Evolutionary conservation across 2,888 invertebrate genomes (phyloP).

Genomic region (Acanthopleura granulata): DNA sequence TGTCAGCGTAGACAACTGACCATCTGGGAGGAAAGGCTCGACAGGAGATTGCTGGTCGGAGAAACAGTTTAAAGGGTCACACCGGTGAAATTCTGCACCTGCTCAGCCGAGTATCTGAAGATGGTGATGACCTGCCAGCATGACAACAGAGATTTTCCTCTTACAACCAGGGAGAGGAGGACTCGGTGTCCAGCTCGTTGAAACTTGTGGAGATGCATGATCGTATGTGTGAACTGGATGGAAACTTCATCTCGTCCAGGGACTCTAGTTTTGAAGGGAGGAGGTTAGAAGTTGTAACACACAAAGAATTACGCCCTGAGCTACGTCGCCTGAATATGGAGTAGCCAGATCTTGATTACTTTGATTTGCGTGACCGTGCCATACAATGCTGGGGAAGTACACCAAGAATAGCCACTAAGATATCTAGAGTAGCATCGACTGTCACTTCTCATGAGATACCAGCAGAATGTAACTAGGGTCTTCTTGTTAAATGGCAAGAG

Average conservation of each 20-base stretch:
- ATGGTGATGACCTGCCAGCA: too few species aligned
- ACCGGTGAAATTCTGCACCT: too few species aligned
- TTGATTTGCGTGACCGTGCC: conserved; percentile 21
- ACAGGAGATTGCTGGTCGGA: neutral
- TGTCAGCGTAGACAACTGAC: too few species aligned
- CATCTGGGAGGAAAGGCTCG: neutral
- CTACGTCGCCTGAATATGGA: conserved; percentile 20
- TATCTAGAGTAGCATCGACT: too few species aligned
- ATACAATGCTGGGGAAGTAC: conserved; percentile 18
- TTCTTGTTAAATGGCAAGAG: too few species aligned
- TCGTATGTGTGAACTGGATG: conserved; percentile 17
- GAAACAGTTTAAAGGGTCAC: neutral
- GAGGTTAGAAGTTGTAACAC: conserved; percentile 19
- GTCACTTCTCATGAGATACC: too few species aligned
- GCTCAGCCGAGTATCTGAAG: too few species aligned
- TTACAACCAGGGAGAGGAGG: conserved; percentile 21
- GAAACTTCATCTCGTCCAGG: conserved; percentile 13
- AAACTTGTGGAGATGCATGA: conserved; percentile 23
- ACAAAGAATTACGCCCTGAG: conserved; percentile 19
- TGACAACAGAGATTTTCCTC: too few species aligned
- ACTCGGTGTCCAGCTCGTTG: conserved; percentile 21
- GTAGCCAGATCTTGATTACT: conserved; percentile 11
- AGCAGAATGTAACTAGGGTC: too few species aligned
- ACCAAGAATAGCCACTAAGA: too few species aligned
- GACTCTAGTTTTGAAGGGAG: conserved; percentile 21